Base-by-base conservation (phyloP, 2,113 vertebrate species). In the Marcusenius ussheri region DNA sequence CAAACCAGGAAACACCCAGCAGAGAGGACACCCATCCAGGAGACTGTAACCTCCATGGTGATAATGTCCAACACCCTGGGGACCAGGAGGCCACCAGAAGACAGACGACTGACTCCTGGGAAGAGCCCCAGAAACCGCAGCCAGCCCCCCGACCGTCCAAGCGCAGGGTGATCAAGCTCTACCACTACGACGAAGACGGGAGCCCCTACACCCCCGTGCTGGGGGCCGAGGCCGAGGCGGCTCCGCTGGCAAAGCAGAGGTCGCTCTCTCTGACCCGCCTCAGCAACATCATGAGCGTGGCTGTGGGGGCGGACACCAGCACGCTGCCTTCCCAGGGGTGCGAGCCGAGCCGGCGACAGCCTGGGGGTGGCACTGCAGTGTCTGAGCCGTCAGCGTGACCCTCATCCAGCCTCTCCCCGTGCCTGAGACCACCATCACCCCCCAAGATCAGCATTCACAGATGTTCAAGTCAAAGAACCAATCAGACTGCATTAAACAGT, bases 171-270 rank as follows among this genome's bases (percentile, higher is more conserved):
- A 95, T 96, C 49, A 95, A 95, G 39, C 74, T 96, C 7, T 96
- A 96, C 91, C 95, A 96, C 91, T 96, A 96, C 1, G 93, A 96
- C 15, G 95, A 96, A 10, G 95, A 96, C 2, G 96, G 96, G 1
- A 94, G 91, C 46, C 92, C 87, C 3, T 96, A 93, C 83, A 1
- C 88, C 39, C 95, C 96, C 91, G 93, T 95, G 5, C 93, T 91
- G 2, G 89, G 91, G 39, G 66, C 46, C 0, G 74, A 91, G 39
- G 66, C 46, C 0, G 74, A 45, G 11, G 91, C 90, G 0, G 17
- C 70, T 0, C 93, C 92, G 0, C 90, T 35, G 86, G 89, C 88
- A 19, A 94, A 88, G 83, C 94, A 94, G 89, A 95, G 96, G 89
- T 93, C 95, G 0, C 49, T 92, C 17, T 96, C 96, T 31, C 89